Conservation (phyloP, 2,113 vertebrate genomes). For the Phalacrocorax pelagicus region DNA sequence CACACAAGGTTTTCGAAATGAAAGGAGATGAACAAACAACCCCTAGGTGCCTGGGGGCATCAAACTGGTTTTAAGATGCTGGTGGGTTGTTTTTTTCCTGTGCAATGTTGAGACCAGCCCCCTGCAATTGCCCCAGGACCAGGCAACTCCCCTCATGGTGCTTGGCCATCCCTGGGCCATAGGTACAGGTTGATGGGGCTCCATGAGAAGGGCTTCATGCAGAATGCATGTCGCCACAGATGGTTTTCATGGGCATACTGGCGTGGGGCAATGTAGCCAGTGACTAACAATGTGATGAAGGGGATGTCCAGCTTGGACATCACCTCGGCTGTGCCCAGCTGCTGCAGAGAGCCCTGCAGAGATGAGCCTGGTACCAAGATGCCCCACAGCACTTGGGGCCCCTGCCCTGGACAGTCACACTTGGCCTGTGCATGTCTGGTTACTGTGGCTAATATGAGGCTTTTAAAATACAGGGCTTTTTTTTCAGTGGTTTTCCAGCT, state of each 20-base stretch:
- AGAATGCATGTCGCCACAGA: neutral
- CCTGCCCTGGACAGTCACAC: neutral
- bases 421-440: fast-evolving
- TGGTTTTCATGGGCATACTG: neutral
- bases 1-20: slow-evolving; percentile 5
- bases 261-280: fast-evolving
- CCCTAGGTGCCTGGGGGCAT: neutral
- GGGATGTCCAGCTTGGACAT: fast-evolving
- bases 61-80: neutral
- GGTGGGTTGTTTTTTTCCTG: neutral
- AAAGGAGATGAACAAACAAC: slow-evolving; percentile 31
- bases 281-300: neutral
- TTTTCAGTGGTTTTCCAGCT: neutral
- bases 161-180: neutral
- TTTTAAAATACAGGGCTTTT: neutral
- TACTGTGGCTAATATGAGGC: neutral
- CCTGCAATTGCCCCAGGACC: neutral
- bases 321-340: neutral
- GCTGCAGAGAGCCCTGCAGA: neutral
- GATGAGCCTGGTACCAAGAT: neutral
- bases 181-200: fast-evolving
- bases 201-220: neutral
- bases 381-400: neutral
- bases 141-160: neutral
- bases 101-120: neutral